Evolutionary conservation across 2,888 invertebrate species (phyloP), one percentile per base, ranked within the genome.

Genomic region (Drosophila monieri): DNA sequence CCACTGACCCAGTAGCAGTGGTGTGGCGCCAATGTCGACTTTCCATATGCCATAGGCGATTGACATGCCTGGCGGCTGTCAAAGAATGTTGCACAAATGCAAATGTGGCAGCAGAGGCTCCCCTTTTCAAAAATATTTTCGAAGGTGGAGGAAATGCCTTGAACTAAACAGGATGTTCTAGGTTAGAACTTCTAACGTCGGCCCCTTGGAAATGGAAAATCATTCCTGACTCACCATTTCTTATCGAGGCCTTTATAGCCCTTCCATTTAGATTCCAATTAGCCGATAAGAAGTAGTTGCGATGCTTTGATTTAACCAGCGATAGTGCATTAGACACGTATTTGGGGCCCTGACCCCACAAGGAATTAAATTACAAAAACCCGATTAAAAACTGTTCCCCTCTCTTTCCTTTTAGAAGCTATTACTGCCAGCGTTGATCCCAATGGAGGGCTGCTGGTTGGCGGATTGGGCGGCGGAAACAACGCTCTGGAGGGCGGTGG

Each of bases 11-110:
- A 53, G 49, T 35, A 62, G 43, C 35, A 51, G 52, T 68, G 64
- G 68, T 73, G 58, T 49, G 73, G 64, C 68, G 79, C 41, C 77
- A 74, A 62, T 68, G 74, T 44, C 57, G 56, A 66, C 43, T 67
- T 66, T 44, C 44, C 64, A 60, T 67, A 49, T 60, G 78, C 18
- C 41, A 43, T 47, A 1, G 21, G 65, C 73, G 76, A 81, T 78
- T 79, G 79, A 85, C 70, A 70, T 75, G 85, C 76, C 73, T 81
- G 79, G 68, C 85, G 76, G 81, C 85, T 85, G 79, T 68, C 85
- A 80, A 37, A 62, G 43, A 51, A 58, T 43, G 56, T 55, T 12
- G 67, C 66, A 66, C 37, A 48, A 66, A 66, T 67, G 47, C 56
- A 37, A 59, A 59, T 44, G 32, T 55, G 21, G 21, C 21, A 23